Conservation (phyloP, 2,797 vertebrate species). For the Botia kubotai region DNA sequence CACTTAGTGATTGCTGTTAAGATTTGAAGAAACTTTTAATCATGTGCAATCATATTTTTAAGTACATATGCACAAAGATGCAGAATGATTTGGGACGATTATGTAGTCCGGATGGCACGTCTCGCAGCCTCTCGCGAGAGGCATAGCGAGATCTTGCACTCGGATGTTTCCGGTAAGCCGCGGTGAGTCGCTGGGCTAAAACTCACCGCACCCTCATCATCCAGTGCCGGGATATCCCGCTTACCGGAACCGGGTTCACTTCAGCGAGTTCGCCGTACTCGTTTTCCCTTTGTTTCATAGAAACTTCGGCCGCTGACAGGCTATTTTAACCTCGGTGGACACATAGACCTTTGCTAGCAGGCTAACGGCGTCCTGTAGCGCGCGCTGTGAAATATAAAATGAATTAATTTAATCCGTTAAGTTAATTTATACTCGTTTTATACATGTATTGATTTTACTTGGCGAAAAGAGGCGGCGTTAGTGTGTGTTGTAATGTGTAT, state of each 20-base stretch:
- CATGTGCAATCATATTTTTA: too few species aligned
- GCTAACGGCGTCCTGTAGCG: constrained; percentile 27
- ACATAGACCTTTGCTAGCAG: constrained; percentile 16
- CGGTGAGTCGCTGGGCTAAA: constrained; percentile 26
- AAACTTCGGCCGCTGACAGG: not conserved
- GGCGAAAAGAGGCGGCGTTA: not conserved
- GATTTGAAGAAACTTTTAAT: too few species aligned
- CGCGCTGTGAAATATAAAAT: not conserved
- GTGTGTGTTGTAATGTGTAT: not conserved
- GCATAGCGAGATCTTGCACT: not conserved
- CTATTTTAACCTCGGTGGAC: not conserved
- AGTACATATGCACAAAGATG: too few species aligned
- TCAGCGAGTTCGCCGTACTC: not conserved
- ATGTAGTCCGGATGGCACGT: not conserved
- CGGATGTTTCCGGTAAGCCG: constrained; percentile 30
- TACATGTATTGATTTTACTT: not conserved
- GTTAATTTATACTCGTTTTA: not conserved
- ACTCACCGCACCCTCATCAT: constrained; percentile 37
- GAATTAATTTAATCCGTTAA: not conserved
- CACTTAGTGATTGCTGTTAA: too few species aligned
- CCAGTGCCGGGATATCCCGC: constrained; percentile 45
- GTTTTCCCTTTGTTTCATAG: not conserved
- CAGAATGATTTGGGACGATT: too few species aligned
- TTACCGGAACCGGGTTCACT: not conserved
- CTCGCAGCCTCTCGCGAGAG: not conserved